Evolutionary conservation across 1,140 invertebrate species (phyloP), one percentile per base, ranked within the genome.

Genomic region (Panagrolaimus sp.): DNA sequence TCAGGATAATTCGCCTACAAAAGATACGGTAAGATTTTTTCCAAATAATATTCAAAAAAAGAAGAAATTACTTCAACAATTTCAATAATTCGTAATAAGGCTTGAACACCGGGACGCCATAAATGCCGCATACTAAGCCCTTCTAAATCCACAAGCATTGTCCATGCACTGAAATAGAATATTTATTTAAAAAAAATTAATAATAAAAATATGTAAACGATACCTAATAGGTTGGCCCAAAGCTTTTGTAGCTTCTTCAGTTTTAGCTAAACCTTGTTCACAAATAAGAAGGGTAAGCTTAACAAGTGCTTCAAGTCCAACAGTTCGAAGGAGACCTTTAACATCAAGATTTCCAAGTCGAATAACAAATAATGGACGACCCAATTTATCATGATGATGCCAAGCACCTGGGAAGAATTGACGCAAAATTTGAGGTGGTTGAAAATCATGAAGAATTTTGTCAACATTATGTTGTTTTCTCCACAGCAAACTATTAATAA

Each of bases 391-490:
- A 83, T 87, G 87, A 84, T 93, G 89, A 84, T 93, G 91, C 94
- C 94, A 96, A n/a, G 90, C 91, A 28, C 93, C 94, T 17, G 92
- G 92, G 84, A 95, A 96, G 84, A 92, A 94, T 81, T 92, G 89
- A 67, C 89, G 87, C 12, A 95, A 88, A 2, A 94, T 91, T 48
- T 89, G 87, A 2, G 92, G 91, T 17, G 88, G 87, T 76, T 90
- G 88, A 83, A 95, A 96, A 73, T 92, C 91, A 26, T 89, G 89
- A 26, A 96, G 86, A 63, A 95, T 87, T 66, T 89, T 88, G 84
- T 95, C 93, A 67, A 96, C 90, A 83, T 91, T 91, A 86, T 96
- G 90, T 77, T 94, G 91, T 79, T 94, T 94, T 2, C 94, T 86
- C 93, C 93, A 96, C 44, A 91, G 89, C 28, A 96, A 85, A 0